Conservation (phyloP, 2,797 vertebrate genomes). For the Enteromius anoplus region DNA sequence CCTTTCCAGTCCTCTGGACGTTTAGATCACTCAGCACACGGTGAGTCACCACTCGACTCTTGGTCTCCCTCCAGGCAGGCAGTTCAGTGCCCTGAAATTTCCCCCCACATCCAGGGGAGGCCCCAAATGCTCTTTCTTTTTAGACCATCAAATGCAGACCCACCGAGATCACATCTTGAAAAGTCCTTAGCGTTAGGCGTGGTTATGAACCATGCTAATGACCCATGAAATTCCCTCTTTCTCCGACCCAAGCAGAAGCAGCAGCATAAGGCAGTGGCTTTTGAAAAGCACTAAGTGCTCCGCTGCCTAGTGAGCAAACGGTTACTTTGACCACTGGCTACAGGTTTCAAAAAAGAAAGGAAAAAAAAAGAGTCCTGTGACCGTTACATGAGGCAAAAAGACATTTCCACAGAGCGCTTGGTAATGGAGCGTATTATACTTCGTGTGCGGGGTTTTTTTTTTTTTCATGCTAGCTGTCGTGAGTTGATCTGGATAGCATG, state of each 20-base stretch:
- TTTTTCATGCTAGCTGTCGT: not conserved
- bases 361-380: constrained; percentile 27
- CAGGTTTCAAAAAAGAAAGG: constrained; percentile 45
- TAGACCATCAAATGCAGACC: constrained; percentile 54
- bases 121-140: constrained; percentile 48
- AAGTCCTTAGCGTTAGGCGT: constrained; percentile 63
- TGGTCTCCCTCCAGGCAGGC: constrained; percentile 34
- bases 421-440: constrained; percentile 28
- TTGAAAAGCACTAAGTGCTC: constrained; percentile 61
- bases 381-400: constrained; percentile 55
- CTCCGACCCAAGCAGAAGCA: constrained; percentile 47
- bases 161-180: constrained; percentile 64
- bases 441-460: not conserved
- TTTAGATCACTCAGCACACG: constrained; percentile 23
- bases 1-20: constrained; percentile 22
- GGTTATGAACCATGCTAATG: constrained; percentile 65
- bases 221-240: constrained; percentile 62
- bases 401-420: constrained; percentile 35
- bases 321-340: constrained; percentile 55
- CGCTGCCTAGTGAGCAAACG: constrained; percentile 58
- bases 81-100: constrained; percentile 31
- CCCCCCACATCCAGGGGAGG: constrained; percentile 39
- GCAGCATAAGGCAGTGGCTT: constrained; percentile 57
- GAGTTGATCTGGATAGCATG: constrained; percentile 21
- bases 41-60: constrained; percentile 24